phyloP scores from a whole-genome alignment of 2,113 vertebrate species.

The Astur gentilis region DNA sequence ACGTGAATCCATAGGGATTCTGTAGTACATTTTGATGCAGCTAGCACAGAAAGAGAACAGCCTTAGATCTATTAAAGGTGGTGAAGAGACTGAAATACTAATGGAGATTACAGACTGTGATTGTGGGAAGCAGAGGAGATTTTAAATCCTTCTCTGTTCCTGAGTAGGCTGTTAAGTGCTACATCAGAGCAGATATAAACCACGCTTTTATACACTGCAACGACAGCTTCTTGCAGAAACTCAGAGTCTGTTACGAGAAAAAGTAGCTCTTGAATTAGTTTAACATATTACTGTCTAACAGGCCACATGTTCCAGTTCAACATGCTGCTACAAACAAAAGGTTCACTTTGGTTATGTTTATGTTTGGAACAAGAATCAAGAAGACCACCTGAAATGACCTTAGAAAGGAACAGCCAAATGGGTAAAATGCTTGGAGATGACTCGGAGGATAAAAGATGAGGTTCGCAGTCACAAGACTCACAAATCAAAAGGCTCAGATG shows the following conservation, averaged over 20 bases:
- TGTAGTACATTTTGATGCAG: not conserved
- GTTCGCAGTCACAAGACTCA: not conserved
- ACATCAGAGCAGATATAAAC: not conserved
- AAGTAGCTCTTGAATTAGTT: not conserved
- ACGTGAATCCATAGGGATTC: not conserved
- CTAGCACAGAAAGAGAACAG: not conserved
- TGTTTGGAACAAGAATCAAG: not conserved
- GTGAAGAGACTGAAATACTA: constrained; percentile 12
- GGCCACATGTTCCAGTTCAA: not conserved
- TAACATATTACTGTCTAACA: not conserved
- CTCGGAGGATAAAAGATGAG: not conserved
- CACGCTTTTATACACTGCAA: not conserved
- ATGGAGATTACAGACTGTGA: not conserved
- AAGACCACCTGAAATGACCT: not conserved
- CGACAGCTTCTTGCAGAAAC: not conserved
- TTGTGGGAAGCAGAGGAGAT: not conserved
- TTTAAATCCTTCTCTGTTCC: not conserved
- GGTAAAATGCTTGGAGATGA: not conserved
- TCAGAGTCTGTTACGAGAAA: not conserved
- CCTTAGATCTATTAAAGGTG: not conserved
- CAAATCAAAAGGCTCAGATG: not conserved
- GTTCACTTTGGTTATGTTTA: not conserved
- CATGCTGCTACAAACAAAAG: not conserved
- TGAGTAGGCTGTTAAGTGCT: not conserved
- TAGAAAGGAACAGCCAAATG: not conserved